Percentiles rank a stretch among this genome's conserved stretches.
Evolutionary conservation across 1,140 invertebrate species (phyloP).

Genomic region (Drosophila ercepeae): DNA sequence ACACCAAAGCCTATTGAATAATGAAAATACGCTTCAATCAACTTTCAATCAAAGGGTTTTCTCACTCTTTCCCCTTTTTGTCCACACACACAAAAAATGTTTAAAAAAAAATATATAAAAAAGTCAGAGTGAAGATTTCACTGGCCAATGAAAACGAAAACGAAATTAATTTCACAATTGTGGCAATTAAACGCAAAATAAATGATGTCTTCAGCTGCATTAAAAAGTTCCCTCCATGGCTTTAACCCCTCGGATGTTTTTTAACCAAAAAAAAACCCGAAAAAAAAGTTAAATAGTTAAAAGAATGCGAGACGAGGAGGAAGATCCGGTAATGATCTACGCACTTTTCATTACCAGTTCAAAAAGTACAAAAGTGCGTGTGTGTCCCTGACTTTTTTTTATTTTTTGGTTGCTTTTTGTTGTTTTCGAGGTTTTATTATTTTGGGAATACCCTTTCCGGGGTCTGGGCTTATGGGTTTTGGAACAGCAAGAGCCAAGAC

Average conservation of each 20-base stretch:
- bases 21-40: constrained; percentile 11
- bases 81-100: constrained; percentile 6
- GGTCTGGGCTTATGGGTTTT: background rate
- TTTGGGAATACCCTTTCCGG: constrained; percentile 8
- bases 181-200: constrained; percentile 77
- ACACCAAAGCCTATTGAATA: constrained; percentile 15
- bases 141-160: constrained; percentile 73
- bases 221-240: constrained; percentile 12
- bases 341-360: constrained; percentile 61
- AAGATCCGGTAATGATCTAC: constrained; percentile 70
- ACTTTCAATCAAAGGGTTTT: constrained; percentile 7
- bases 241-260: no score
- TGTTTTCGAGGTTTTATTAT: constrained; percentile 23
- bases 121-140: constrained; percentile 57
- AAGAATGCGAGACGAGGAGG: constrained; percentile 29
- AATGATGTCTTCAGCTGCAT: constrained; percentile 67
- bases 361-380: constrained; percentile 6
- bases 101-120: background rate
- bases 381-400: constrained; percentile 22
- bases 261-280: constrained; percentile 50
- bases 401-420: constrained; percentile 3
- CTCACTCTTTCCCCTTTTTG: constrained; percentile 17
- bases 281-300: constrained; percentile 13
- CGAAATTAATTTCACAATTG: constrained; percentile 80
- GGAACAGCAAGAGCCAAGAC: background rate